A percentile compares a stretch with the other conserved stretches of the same genome.
Evolutionary conservation across 2,797 vertebrate genomes (phyloP).

Genomic region (Melopsittacus undulatus): DNA sequence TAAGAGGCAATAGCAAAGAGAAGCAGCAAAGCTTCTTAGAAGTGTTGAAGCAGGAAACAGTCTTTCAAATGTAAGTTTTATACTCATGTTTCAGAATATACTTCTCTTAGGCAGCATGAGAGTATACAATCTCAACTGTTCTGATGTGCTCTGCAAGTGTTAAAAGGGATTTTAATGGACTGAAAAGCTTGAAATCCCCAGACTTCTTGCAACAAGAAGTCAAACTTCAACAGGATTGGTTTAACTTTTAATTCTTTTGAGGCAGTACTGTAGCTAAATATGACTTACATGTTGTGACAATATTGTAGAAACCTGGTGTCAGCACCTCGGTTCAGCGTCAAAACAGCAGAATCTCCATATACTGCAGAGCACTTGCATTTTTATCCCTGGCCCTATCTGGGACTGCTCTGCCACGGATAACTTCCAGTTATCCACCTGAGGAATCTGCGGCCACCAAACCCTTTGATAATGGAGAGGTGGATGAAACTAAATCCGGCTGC

Average conservation of each 20-base stretch:
- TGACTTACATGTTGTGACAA: fast-evolving
- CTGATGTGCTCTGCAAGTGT: background rate
- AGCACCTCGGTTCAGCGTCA: background rate
- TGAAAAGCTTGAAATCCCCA: background rate
- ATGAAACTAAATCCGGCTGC: fast-evolving
- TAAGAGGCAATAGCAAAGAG: background rate
- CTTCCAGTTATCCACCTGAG: background rate
- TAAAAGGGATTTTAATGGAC: background rate
- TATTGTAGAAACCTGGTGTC: fast-evolving
- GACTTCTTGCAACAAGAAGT: background rate
- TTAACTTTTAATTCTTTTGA: background rate
- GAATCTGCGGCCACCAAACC: background rate
- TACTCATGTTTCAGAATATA: background rate
- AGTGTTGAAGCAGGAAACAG: background rate
- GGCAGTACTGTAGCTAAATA: background rate
- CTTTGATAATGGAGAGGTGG: background rate
- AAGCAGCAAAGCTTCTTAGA: background rate
- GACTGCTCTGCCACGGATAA: background rate
- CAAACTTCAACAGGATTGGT: background rate
- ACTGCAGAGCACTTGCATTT: background rate
- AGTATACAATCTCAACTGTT: background rate
- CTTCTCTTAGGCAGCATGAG: background rate
- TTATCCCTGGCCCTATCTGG: fast-evolving
- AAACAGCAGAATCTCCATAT: background rate
- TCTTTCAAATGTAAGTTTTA: background rate